Evolutionary conservation across 2,888 invertebrate genomes (phyloP), one percentile per base, ranked within the genome.

Genomic region (Melolontha melolontha): DNA sequence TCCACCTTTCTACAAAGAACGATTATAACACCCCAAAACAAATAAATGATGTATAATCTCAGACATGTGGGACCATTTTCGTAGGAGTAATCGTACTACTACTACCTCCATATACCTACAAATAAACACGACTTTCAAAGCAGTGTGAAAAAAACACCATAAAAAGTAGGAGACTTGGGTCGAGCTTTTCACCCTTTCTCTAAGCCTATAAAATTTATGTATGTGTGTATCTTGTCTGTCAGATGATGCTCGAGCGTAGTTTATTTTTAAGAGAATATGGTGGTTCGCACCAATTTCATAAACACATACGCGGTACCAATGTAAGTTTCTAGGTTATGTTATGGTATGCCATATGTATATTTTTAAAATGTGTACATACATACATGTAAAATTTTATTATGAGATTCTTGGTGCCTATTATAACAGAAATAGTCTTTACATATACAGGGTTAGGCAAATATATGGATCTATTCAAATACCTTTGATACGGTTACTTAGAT

Each of bases 21-120:
- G 51, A 67, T 59, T 67, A 67, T 62, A 52, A 59, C 66, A 67
- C 66, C 65, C 69, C 52, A 65, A 69, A 59, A 69, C 65, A 69
- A 69, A 69, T 65, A 69, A 62, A 66, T 66, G 65, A 49, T 52
- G 42, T 54, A 51, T 65, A 68, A 68, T 64, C 68, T 51, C 54
- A 57, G 44, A 68, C 68, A 65, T 68, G 65, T 68, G 68, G 68
- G 51, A 47, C 22, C 59, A 62, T 65, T 69, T 62, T 67, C 17
- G 47, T 66, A 59, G 50, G 40, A 59, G 50, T 59, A 64, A 64
- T 64, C 59, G 50, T 59, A 59, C 59, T 59, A 59, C 59, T 47
- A 16, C 47, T 47, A 62, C 34, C 59, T 49, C 59, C 59, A 29
- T 47, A 62, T 57, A 66, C 66, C 66, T 66, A 66, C 57, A 66